Base-by-base conservation (phyloP, 1,140 invertebrate species). In the Lycorma delicatula region DNA sequence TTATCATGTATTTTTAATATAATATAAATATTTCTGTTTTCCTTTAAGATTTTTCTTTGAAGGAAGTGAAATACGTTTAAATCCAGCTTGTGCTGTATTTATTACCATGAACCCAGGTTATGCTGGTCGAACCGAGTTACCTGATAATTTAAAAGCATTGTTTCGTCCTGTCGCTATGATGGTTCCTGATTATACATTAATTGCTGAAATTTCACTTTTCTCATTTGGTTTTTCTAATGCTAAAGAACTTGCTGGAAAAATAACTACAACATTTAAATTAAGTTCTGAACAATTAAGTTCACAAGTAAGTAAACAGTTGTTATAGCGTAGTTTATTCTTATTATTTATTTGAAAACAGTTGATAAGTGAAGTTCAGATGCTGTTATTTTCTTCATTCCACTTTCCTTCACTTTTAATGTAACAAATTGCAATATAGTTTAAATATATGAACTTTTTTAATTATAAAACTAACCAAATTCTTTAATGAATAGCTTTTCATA, bases 31-130 rank as follows among this genome's bases (percentile, higher is more conserved):
- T n/a, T 41, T 6, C 4, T 53, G 20, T 4, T 25, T 22, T 27
- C 9, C n/a, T 44, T 51, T 57, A 71, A 79, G 75, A 26, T 79
- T 86, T 61, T 53, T 81, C 9, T 86, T 86, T 72, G 84, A 86
- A 70, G 84, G 81, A 1, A 74, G 75, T 11, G 79, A 83, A 59
- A 68, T 84, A 9, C 70, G 62, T 9, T 63, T 87, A 52, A 81
- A 84, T 64, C 69, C 77, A 3, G 81, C 81, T 1, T 84, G 82
- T 64, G 81, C 82, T 1, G 80, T 83, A 3, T 86, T 85, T 62
- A 85, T 87, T 49, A 87, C 85, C 1, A 86, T 87, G 83, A 87
- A 86, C 72, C 84, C 84, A 4, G 79, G 83, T 47, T 87, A 87
- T 65, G 83, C 83, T 16, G 85, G 85, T 18, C 70, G 84, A 34